A percentile compares a stretch with the other conserved stretches of the same genome.
phyloP scores from a whole-genome alignment of 2,888 invertebrate species.

The Theretra japonica region DNA sequence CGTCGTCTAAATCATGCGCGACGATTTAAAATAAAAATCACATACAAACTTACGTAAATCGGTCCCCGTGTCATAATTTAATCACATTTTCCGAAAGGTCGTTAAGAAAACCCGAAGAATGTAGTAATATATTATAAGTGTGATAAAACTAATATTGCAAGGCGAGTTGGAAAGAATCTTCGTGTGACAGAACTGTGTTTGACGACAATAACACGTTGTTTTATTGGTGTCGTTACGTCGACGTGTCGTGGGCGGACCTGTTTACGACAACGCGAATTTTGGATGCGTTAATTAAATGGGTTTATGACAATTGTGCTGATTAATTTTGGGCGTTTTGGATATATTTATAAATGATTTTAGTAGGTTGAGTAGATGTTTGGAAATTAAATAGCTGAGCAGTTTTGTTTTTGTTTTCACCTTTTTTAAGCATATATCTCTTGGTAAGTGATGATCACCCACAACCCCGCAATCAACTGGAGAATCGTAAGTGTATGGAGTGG shows the following conservation, averaged over 20 bases:
- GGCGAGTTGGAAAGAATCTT: constrained; percentile 31
- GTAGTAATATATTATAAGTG: constrained; percentile 20
- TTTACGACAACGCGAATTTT: constrained; percentile 58
- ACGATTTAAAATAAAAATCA: constrained; percentile 1
- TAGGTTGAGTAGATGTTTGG: no score
- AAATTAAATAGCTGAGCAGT: no score
- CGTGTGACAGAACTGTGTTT: constrained; percentile 33
- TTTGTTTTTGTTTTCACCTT: no score
- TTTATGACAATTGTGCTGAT: no score
- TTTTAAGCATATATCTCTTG: no score
- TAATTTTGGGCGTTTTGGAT: no score
- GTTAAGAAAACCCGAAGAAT: constrained; percentile 27
- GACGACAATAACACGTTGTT: constrained; percentile 71
- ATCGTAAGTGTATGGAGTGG: no score
- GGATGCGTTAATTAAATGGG: constrained; percentile 44
- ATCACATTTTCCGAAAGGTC: constrained; percentile 15
- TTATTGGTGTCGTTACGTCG: constrained; percentile 49
- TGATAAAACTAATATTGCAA: constrained; percentile 31
- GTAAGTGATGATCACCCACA: no score
- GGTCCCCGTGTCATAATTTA: not conserved
- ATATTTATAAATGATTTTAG: no score
- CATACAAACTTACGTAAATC: constrained; percentile 16
- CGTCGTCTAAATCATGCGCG: constrained; percentile 12
- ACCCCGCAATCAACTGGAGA: no score
- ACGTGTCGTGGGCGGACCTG: constrained; percentile 57